Percentiles rank a stretch among this genome's conserved stretches.
phyloP scores from a whole-genome alignment of 2,888 invertebrate species.

The Pocota personata region DNA sequence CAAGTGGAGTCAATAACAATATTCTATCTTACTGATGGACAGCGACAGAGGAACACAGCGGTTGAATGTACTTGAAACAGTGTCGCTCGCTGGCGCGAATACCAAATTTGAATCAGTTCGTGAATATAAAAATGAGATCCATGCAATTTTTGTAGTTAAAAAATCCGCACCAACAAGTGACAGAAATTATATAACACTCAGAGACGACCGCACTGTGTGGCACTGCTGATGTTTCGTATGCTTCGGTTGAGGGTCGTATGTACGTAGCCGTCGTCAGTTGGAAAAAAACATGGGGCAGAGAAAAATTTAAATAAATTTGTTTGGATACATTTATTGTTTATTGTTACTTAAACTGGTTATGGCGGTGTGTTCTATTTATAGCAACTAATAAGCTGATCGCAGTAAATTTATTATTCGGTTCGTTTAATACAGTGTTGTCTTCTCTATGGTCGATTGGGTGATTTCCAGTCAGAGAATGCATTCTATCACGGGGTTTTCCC shows the following conservation, averaged over 20 bases:
- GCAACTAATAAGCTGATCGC: not conserved
- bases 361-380: conserved; percentile 21
- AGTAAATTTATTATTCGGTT: not conserved
- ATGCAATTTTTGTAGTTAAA: conserved; percentile 14
- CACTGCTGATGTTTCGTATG: not conserved
- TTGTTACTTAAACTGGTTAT: conserved; percentile 20
- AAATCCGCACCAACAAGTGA: conserved; percentile 18
- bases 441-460: conserved; percentile 5
- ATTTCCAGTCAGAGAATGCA: not conserved
- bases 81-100: conserved; percentile 27
- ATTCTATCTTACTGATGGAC: not conserved
- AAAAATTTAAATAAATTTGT: conserved; percentile 31
- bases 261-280: not conserved
- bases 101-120: conserved; percentile 15
- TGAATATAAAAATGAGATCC: conserved; percentile 29
- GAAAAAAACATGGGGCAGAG: not conserved
- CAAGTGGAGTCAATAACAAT: not conserved
- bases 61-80: conserved; percentile 51
- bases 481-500: not conserved
- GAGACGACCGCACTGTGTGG: not conserved
- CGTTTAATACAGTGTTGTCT: not conserved
- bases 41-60: conserved; percentile 9
- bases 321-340: conserved; percentile 12
- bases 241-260: not conserved
- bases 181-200: conserved; percentile 21